A percentile compares a stretch with the other conserved stretches of the same genome.
Evolutionary conservation across 2,113 vertebrate species (phyloP).

Genomic region (Caretta caretta): DNA sequence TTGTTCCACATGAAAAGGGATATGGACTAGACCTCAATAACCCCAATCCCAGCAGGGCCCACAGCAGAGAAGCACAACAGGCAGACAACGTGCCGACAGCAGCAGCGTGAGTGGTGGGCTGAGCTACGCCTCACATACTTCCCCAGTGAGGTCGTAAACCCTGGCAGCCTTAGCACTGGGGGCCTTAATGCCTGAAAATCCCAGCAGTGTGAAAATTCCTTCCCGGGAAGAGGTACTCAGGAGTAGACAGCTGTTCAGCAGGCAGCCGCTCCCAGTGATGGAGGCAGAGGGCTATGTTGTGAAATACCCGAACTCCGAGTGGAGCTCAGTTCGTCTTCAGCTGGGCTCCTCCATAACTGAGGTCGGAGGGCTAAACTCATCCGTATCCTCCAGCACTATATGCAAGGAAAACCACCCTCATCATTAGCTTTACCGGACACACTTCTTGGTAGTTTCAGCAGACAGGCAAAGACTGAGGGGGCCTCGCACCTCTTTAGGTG

Average conservation of each 20-base stretch:
- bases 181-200: neutral
- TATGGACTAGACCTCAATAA: neutral
- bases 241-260: neutral
- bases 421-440: neutral
- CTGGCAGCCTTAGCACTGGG: neutral
- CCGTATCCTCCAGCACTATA: neutral
- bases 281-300: neutral
- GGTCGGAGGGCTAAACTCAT: neutral
- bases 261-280: neutral
- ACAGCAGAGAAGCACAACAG: neutral
- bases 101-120: neutral
- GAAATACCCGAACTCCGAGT: neutral
- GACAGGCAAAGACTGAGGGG: neutral
- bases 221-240: neutral
- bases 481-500: neutral
- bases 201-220: neutral
- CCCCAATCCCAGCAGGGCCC: neutral
- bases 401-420: fast-evolving
- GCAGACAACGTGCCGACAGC: neutral
- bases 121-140: neutral
- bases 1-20: neutral
- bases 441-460: neutral
- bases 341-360: neutral
- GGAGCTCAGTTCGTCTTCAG: neutral
- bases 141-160: neutral